These are phyloP conservation scores for Masnerella sp. DNA, from an alignment of 2,888 invertebrate genomes.

Conservation along the genomic window DNA sequence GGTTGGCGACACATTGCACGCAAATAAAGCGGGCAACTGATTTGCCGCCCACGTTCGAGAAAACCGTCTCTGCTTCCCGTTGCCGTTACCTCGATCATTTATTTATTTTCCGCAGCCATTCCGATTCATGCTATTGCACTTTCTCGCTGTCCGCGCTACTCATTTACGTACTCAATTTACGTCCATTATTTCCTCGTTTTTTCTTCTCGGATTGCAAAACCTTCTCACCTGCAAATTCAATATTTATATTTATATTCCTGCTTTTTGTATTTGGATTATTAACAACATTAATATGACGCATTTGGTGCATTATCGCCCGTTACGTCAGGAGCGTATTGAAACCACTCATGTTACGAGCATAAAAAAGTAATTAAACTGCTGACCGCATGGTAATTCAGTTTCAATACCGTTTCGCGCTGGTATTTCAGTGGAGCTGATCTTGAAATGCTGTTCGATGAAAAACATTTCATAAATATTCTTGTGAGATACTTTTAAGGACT, in stretches of 20 bases:
- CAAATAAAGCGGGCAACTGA: constrained; percentile 22
- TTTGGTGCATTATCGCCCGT: neutral
- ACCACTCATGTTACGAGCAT: neutral
- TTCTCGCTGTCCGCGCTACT: constrained; percentile 15
- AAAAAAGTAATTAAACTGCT: constrained; percentile 11
- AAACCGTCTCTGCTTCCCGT: constrained; percentile 31
- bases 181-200: constrained; percentile 14
- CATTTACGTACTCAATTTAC: constrained; percentile 10
- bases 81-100: constrained; percentile 27
- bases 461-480: too few species aligned
- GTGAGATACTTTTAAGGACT: too few species aligned
- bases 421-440: too few species aligned
- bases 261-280: too few species aligned
- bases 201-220: too few species aligned
- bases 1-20: constrained; percentile 15
- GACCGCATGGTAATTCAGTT: constrained; percentile 1
- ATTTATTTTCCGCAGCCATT: constrained; percentile 24
- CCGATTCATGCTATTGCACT: constrained; percentile 9
- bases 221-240: too few species aligned
- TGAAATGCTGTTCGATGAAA: too few species aligned
- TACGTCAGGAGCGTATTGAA: constrained; percentile 5
- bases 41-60: constrained; percentile 26
- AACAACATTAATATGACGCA: too few species aligned
- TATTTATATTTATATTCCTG: too few species aligned
- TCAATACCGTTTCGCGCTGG: neutral